A percentile compares a stretch with the other conserved stretches of the same genome.
Evolutionary conservation across 2,888 invertebrate species (phyloP).

Genomic region (Caenorhabditis panamensis): DNA sequence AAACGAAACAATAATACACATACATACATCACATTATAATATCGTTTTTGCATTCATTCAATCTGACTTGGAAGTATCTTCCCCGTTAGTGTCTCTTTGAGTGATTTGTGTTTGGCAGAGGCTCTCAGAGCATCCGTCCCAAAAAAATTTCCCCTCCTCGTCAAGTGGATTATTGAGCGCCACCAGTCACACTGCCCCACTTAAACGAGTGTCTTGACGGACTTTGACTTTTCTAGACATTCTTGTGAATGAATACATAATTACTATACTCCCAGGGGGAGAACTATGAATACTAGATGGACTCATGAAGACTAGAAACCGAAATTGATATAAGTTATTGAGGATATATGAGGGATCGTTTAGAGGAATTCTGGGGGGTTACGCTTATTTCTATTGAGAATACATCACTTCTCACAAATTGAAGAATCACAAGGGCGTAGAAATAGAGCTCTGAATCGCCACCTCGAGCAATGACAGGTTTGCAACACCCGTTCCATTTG

Average conservation of each 20-base stretch:
- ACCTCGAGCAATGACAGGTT: no score
- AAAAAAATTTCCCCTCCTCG: slow-evolving; percentile 45
- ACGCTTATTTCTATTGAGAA: no score
- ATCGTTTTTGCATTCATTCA: slow-evolving; percentile 15
- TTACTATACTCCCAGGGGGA: background rate
- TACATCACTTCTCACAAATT: no score
- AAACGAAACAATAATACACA: slow-evolving; percentile 19
- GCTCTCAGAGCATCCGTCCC: slow-evolving; percentile 41
- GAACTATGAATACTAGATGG: no score
- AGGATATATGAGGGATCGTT: no score
- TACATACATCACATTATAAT: slow-evolving; percentile 16
- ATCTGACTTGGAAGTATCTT: slow-evolving; percentile 5
- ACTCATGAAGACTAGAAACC: no score
- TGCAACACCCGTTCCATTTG: no score
- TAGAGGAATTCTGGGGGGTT: no score
- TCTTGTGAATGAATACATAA: slow-evolving; percentile 31
- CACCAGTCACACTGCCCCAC: slow-evolving; percentile 31
- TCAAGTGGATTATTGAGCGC: slow-evolving; percentile 55
- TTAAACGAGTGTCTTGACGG: slow-evolving; percentile 45
- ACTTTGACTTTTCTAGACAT: slow-evolving; percentile 13
- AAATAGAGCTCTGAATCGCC: no score
- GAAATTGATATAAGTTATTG: no score
- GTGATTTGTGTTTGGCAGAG: slow-evolving; percentile 47
- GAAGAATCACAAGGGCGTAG: no score
- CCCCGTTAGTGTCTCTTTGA: slow-evolving; percentile 20